Conservation (phyloP, 1,140 invertebrate genomes). For the Portunus trituberculatus region DNA sequence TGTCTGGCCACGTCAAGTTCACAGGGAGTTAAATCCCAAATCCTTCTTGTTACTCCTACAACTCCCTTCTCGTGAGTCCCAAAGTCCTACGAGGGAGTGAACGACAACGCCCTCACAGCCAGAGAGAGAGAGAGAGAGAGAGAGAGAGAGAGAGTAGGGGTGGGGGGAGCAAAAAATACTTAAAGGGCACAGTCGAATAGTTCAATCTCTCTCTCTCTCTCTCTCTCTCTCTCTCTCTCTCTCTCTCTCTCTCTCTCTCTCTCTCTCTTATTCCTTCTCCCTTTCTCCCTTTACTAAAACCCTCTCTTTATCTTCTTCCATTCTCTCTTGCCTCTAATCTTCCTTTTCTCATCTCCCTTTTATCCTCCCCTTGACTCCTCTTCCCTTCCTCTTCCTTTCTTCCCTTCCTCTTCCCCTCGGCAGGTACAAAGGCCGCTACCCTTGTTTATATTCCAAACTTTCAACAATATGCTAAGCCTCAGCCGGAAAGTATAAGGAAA, state of each 20-base stretch:
- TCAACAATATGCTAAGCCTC: neutral
- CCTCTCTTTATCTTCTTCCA: neutral
- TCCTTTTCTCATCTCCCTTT: neutral
- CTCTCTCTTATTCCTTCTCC: neutral
- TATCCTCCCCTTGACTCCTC: neutral
- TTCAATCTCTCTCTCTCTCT: constrained; percentile 10
- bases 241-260: constrained; percentile 17
- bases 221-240: constrained; percentile 20
- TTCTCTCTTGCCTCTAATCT: neutral
- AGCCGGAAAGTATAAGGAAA: neutral
- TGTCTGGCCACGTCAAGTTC: neutral
- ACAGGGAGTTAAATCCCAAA: neutral
- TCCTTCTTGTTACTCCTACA: neutral
- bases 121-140: constrained; percentile 8
- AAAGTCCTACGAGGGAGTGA: neutral
- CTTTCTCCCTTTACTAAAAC: neutral
- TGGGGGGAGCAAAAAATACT: neutral
- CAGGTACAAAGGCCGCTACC: neutral
- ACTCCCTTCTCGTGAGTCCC: neutral
- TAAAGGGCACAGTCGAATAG: neutral
- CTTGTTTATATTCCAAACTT: neutral
- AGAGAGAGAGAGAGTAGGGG: neutral
- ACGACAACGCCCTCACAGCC: neutral
- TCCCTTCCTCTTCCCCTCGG: neutral
- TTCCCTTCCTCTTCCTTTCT: neutral